A percentile compares a stretch with the other conserved stretches of the same genome.
phyloP scores from a whole-genome alignment of 1,140 invertebrate genomes.

The Mercenaria mercenaria region DNA sequence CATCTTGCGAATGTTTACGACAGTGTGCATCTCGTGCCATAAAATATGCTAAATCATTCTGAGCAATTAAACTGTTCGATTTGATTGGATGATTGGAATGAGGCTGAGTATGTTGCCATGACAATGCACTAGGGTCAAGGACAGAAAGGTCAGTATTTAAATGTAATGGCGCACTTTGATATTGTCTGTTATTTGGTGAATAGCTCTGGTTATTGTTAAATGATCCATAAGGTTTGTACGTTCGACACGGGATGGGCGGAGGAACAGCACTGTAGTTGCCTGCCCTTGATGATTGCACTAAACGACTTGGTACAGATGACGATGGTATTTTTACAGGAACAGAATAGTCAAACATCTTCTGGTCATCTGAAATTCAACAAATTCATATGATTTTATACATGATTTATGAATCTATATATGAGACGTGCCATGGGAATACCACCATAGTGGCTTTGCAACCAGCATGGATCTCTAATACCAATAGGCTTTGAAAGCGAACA shows the following conservation, averaged over 20 bases:
- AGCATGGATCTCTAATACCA: no score
- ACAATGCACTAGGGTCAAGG: conserved; percentile 44
- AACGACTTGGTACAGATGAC: neutral
- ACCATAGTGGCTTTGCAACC: no score
- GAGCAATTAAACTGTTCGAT: conserved; percentile 28
- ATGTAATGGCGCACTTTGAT: conserved; percentile 38
- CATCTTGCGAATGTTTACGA: conserved; percentile 44
- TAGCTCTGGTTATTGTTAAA: conserved; percentile 49
- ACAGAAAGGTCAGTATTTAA: conserved; percentile 26
- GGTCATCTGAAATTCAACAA: conserved; percentile 54
- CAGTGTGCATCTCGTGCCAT: conserved; percentile 39
- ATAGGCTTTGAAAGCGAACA: no score
- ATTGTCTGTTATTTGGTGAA: conserved; percentile 42
- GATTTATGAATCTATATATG: no score
- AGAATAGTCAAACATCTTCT: conserved; percentile 57
- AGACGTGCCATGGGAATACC: neutral
- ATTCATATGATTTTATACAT: no score
- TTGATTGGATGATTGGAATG: conserved; percentile 33
- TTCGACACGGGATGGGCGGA: conserved; percentile 54
- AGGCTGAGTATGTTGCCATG: conserved; percentile 56
- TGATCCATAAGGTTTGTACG: conserved; percentile 61
- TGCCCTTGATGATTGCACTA: conserved; percentile 18
- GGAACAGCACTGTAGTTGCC: conserved; percentile 40
- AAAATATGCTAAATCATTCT: conserved; percentile 51
- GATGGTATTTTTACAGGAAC: conserved; percentile 3